These are phyloP conservation scores for Xiphophorus maculatus DNA, from an alignment of 2,113 vertebrate genomes.

Conservation along the genomic window DNA sequence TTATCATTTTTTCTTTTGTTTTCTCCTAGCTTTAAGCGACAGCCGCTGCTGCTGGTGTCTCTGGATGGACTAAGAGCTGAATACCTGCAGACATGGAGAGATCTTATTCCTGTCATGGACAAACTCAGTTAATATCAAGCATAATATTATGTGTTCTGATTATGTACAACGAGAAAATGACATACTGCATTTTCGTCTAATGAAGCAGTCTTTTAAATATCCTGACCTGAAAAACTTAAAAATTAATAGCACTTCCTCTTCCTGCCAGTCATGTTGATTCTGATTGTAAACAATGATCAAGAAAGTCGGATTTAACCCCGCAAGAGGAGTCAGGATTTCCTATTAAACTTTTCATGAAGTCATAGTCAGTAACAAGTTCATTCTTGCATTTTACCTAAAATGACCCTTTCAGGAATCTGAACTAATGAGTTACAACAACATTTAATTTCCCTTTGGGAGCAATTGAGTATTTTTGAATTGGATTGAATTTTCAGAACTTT, in stretches of 20 bases:
- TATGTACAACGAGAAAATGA: neutral
- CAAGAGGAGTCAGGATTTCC: neutral
- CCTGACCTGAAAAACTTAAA: no score
- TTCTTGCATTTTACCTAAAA: no score
- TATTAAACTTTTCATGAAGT: neutral
- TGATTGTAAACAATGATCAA: no score
- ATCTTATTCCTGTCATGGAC: constrained; percentile 69
- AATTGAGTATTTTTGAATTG: no score
- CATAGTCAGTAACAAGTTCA: neutral
- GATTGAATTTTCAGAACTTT: neutral
- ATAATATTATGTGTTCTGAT: neutral
- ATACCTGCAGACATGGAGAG: constrained; percentile 70
- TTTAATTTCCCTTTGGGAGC: no score
- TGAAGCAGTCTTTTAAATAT: no score
- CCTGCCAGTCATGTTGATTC: no score
- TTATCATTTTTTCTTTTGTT: neutral
- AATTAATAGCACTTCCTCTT: no score
- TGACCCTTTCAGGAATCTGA: no score
- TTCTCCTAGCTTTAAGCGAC: constrained; percentile 59
- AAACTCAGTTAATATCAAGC: constrained; percentile 70
- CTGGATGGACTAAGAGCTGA: constrained; percentile 78
- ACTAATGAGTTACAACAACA: no score
- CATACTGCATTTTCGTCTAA: no score
- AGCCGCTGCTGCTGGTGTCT: constrained; percentile 77
- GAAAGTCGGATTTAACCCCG: neutral